Conservation (phyloP, 2,888 invertebrate species). For the Asteroscopus sphinx region DNA sequence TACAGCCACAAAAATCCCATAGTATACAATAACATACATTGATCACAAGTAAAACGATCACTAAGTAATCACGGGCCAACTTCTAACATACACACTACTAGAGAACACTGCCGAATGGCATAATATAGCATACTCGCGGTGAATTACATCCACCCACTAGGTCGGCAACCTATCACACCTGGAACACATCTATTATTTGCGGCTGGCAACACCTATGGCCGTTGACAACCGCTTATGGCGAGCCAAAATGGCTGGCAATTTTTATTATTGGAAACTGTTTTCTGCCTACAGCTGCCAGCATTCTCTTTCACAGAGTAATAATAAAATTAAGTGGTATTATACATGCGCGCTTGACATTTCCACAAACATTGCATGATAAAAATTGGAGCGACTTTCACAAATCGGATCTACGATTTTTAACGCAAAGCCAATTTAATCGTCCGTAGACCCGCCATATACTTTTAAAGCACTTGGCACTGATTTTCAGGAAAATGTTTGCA, state of each 20-base stretch:
- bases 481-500: too few relatives aligned
- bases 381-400: too few relatives aligned
- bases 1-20: constrained; percentile 29
- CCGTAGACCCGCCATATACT: too few relatives aligned
- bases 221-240: constrained; percentile 21
- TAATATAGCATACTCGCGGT: constrained; percentile 29
- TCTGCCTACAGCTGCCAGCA: constrained; percentile 34
- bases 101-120: constrained; percentile 36
- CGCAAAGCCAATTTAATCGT: too few relatives aligned
- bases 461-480: too few relatives aligned
- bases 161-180: constrained; percentile 50
- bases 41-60: constrained; percentile 77
- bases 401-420: too few relatives aligned
- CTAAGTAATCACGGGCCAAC: constrained; percentile 73
- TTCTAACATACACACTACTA: constrained; percentile 37
- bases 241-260: constrained; percentile 10
- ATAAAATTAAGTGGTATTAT: not conserved
- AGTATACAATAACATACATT: constrained; percentile 49
- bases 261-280: constrained; percentile 4
- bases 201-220: constrained; percentile 24
- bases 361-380: not conserved
- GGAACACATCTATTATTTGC: constrained; percentile 46
- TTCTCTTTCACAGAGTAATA: not conserved
- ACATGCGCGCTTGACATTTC: too few relatives aligned
- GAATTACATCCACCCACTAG: constrained; percentile 38